Conservation (phyloP, 2,113 vertebrate genomes). For the Globicephala melas region DNA sequence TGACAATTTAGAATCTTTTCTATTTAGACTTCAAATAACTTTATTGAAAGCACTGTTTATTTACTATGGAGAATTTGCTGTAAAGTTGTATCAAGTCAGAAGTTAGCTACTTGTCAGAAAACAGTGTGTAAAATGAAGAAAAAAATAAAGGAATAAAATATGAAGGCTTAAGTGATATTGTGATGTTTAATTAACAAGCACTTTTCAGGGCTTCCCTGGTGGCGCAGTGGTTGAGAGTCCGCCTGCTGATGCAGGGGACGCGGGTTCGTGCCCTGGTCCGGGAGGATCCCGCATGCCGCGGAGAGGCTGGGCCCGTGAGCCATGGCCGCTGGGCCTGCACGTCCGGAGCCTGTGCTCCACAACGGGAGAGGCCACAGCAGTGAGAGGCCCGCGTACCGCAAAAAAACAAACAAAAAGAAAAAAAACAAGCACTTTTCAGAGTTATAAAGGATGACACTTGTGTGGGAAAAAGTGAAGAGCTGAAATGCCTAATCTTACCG, state of each 20-base stretch:
- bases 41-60: not conserved
- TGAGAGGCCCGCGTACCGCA: too few relatives aligned
- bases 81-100: not conserved
- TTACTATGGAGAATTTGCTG: not conserved
- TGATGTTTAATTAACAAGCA: not conserved
- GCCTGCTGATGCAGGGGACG: too few relatives aligned
- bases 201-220: too few relatives aligned
- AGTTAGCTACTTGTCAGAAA: not conserved
- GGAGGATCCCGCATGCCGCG: too few relatives aligned
- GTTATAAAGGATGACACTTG: not conserved
- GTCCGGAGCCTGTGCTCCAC: too few relatives aligned
- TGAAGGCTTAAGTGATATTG: not conserved
- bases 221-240: too few relatives aligned
- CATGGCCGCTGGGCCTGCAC: too few relatives aligned
- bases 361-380: too few relatives aligned
- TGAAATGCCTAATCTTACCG: not conserved
- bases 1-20: not conserved
- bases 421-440: not conserved
- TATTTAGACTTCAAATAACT: slow-evolving; percentile 6
- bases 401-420: too few relatives aligned
- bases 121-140: not conserved
- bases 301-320: too few relatives aligned
- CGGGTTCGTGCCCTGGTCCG: too few relatives aligned
- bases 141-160: not conserved
- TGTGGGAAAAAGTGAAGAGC: not conserved